Base-by-base conservation (phyloP, 1,140 invertebrate genomes). In the Sycophila sp. region DNA sequence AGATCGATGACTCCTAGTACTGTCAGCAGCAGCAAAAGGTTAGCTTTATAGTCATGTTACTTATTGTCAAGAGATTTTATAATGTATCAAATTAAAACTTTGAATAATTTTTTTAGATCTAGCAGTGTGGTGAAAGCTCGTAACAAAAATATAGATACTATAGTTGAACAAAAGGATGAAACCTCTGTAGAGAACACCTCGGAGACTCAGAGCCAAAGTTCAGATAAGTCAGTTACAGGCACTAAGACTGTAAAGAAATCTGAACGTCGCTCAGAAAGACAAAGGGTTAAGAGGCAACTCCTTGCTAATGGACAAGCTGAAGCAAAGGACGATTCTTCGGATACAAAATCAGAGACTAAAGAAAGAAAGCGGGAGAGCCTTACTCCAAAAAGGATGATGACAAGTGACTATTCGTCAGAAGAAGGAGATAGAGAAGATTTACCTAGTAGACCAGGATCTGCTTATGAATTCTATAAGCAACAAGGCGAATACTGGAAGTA, bases 401-500 rank as follows among this genome's bases (percentile, higher is more conserved):
- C 80, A 1, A 86, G 84, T 70, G 84, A 86, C 71, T 86, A 85
- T 72, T 86, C 79, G 4, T 84, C 83, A 0, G 83, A 86, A 51
- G 83, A 84, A 49, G 83, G 80, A 10, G 82, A 85, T 55, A 77
- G 73, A 19, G 80, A 85, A 56, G 81, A 85, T 64, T 60, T 72
- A 45, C 70, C 80, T 7, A 77, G 68, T 28, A 79, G 75, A 65
- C 73, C 76, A 13, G 73, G 71, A 38, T 81, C 81, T 19, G 83
- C 81, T 26, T 83, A 82, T 64, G 79, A 85, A 73, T 82, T 87
- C 75, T 86, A 87, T 58, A 85, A 84, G 59, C 73, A 82, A 73
- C 81, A 81, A 42, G 84, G 83, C 6, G 86, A 87, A 62, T 86
- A 85, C 79, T 87, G 86, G 86, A 80, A 86, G 86, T 87, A 75